Percentiles rank a stretch among this genome's conserved stretches.
Evolutionary conservation across 2,888 invertebrate genomes (phyloP).

Genomic region (Plutella xylostella): DNA sequence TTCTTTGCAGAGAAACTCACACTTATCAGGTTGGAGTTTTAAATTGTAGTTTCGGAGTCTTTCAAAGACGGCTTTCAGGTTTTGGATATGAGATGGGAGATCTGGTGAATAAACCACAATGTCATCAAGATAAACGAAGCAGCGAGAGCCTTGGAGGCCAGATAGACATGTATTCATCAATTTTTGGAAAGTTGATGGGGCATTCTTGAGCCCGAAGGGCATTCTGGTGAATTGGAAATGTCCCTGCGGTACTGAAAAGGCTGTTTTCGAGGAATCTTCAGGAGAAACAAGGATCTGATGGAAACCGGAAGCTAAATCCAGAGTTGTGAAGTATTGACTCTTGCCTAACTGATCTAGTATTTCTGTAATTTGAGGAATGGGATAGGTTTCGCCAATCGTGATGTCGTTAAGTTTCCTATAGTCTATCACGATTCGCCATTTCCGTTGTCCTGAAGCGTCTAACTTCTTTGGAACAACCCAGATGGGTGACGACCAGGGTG

Average conservation of each 20-base stretch:
- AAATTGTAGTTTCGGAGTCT: neutral
- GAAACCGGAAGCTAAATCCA: no score
- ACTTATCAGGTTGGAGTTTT: neutral
- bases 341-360: no score
- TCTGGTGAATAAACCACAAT: neutral
- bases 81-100: neutral
- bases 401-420: conserved; percentile 16
- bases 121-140: neutral
- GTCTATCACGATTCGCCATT: conserved; percentile 24
- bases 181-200: no score
- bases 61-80: neutral
- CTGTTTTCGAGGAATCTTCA: neutral
- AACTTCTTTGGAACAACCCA: conserved; percentile 13
- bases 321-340: no score
- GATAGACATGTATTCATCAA: no score
- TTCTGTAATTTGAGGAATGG: no score
- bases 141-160: no score
- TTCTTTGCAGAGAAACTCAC: neutral
- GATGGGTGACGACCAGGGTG: conserved; percentile 13
- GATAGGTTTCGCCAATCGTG: no score
- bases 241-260: no score
- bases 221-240: no score
- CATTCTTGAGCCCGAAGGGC: no score
- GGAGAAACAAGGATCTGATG: neutral
- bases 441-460: conserved; percentile 12